These are phyloP conservation scores for Luehdorfia chinensis DNA, from an alignment of 1,140 invertebrate genomes.

Conservation along the genomic window DNA sequence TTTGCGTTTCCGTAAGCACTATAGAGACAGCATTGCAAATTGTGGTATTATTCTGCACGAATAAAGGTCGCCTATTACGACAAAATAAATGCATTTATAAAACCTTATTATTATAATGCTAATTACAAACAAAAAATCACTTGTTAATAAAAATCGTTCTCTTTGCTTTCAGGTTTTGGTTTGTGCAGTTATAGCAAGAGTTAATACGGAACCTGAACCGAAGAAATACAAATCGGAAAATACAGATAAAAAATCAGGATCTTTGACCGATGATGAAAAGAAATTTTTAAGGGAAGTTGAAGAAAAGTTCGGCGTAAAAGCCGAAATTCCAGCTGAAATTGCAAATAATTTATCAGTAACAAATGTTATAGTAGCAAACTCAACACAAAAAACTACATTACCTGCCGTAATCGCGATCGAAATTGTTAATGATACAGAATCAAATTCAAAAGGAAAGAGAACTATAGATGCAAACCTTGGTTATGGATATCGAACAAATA, in stretches of 20 bases:
- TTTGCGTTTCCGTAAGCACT: too few relatives aligned
- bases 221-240: slow-evolving; percentile 59
- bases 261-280: slow-evolving; percentile 64
- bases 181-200: slow-evolving; percentile 29
- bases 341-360: slow-evolving; percentile 29
- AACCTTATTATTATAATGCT: too few relatives aligned
- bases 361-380: slow-evolving; percentile 20
- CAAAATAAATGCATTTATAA: too few relatives aligned
- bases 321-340: slow-evolving; percentile 37
- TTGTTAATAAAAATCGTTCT: background rate
- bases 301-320: slow-evolving; percentile 70
- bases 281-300: slow-evolving; percentile 72
- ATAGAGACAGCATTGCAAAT: too few relatives aligned
- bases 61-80: too few relatives aligned
- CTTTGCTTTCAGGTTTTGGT: slow-evolving; percentile 54
- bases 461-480: slow-evolving; percentile 79
- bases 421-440: slow-evolving; percentile 76
- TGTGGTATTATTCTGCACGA: too few relatives aligned
- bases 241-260: slow-evolving; percentile 39
- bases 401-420: slow-evolving; percentile 79
- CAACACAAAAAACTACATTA: slow-evolving; percentile 42
- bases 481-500: slow-evolving; percentile 74
- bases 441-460: slow-evolving; percentile 75
- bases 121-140: background rate
- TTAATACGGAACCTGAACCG: slow-evolving; percentile 47